Evolutionary conservation across 2,113 vertebrate genomes (phyloP), one percentile per base, ranked within the genome.

Genomic region (Ammospiza caudacuta): DNA sequence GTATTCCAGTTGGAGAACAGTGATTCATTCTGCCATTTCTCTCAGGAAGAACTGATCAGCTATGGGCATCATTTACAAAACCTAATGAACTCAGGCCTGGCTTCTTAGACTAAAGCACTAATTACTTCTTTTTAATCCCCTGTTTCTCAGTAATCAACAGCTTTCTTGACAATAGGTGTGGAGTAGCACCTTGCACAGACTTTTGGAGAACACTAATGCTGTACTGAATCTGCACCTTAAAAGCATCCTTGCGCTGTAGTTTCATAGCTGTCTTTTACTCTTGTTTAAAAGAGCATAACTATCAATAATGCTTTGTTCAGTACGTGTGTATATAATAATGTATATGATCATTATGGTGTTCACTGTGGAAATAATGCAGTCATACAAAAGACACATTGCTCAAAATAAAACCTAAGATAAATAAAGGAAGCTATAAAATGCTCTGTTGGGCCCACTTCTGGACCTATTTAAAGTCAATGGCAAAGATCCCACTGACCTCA

Each of bases 401-500:
- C 86, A 91, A 96, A 97, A 96, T 96, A 95, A 96, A 96, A 94
- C 80, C 28, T 93, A 96, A 93, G 85, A 96, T 96, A 96, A 97
- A 97, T 94, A 97, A 89, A 96, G 95, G 93, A 96, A 96, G 83
- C 90, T 93, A 93, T 96, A 94, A 97, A 96, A 95, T 89, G 92
- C 69, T 95, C 66, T 83, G 83, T 57, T 89, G 86, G 88, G 88
- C 77, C 83, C 0, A 2, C 86, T 97, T 92, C 76, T 96, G 83
- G 49, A 68, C 90, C 90, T 95, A 89, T 95, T 97, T 96, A 97
- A 94, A 96, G 83, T 82, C 83, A 87, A 31, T 95, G 92, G 96
- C 95, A 92, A 89, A 89, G 70, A 90, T 96, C 93, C 95, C 93
- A 91, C 80, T 92, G 93, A 96, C 86, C 86, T 91, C 73, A 76